Percentiles rank a stretch among this genome's conserved stretches.
Evolutionary conservation across 2,888 invertebrate genomes (phyloP).

Genomic region (Cacoxenus indagator): DNA sequence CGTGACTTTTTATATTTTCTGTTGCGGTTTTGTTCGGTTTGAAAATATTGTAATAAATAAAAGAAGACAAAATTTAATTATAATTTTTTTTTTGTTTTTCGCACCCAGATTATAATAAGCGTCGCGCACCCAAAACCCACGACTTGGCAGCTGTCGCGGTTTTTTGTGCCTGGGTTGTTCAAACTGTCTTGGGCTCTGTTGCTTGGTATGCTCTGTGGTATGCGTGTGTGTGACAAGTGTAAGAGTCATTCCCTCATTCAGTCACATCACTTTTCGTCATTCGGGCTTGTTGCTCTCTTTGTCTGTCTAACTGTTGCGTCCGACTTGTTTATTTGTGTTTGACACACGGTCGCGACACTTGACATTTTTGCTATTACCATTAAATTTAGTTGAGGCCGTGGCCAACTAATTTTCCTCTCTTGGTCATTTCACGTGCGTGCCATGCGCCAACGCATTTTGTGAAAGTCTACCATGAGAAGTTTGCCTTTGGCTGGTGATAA

Average conservation of each 20-base stretch:
- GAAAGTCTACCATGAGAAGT: neutral
- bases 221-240: neutral
- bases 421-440: neutral
- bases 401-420: neutral
- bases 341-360: conserved; percentile 4
- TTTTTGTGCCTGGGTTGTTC: neutral
- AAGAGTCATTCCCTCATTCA: neutral
- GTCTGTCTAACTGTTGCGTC: neutral
- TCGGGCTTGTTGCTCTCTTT: neutral
- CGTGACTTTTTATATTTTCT: no score
- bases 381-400: neutral
- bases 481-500: neutral
- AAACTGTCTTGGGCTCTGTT: neutral
- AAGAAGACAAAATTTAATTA: neutral
- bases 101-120: neutral
- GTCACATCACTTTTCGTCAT: neutral
- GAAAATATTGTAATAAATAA: neutral
- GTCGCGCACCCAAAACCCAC: neutral
- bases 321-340: neutral
- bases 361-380: conserved; percentile 4
- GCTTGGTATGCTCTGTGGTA: neutral
- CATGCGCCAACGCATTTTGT: conserved; percentile 8
- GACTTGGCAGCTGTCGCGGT: neutral
- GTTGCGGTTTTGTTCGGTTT: no score
- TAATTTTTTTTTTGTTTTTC: neutral